A percentile compares a stretch with the other conserved stretches of the same genome.
These are phyloP conservation scores for Coleophora deauratella DNA, from an alignment of 2,888 invertebrate genomes.

Conservation along the genomic window DNA sequence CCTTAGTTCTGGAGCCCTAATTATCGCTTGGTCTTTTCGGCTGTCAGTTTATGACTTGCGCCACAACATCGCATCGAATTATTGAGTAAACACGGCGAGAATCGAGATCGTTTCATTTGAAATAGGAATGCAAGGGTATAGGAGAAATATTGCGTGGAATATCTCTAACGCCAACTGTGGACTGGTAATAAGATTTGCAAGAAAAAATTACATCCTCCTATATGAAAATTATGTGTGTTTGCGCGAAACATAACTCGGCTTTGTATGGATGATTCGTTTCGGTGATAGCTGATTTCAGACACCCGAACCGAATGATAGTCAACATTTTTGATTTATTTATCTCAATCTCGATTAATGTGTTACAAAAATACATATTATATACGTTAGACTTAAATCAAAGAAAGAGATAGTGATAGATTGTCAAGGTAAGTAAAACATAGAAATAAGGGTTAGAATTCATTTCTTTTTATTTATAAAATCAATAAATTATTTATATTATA, in stretches of 20 bases:
- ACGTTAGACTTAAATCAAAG: too few species aligned
- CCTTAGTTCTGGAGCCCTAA: too few species aligned
- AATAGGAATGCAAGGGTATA: conserved; percentile 53
- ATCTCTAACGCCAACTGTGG: conserved; percentile 50
- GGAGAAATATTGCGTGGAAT: conserved; percentile 51
- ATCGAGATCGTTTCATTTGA: conserved; percentile 61
- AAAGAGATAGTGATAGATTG: too few species aligned
- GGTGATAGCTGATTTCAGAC: too few species aligned
- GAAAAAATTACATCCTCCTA: conserved; percentile 20
- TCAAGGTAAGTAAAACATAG: too few species aligned
- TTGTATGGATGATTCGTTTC: neutral
- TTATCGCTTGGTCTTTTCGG: conserved; percentile 17
- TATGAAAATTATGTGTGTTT: neutral
- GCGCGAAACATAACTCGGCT: neutral
- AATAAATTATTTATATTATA: too few species aligned
- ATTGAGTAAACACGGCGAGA: conserved; percentile 70
- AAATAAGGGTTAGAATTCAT: too few species aligned
- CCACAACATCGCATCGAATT: conserved; percentile 59
- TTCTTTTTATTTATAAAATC: too few species aligned
- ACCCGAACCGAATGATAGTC: too few species aligned
- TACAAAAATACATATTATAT: too few species aligned
- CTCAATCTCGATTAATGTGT: too few species aligned
- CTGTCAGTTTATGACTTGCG: conserved; percentile 23
- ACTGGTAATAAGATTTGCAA: conserved; percentile 39
- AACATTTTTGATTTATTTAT: too few species aligned